Base-by-base conservation (phyloP, 2,888 invertebrate genomes). In the Synergus laeviventris region DNA sequence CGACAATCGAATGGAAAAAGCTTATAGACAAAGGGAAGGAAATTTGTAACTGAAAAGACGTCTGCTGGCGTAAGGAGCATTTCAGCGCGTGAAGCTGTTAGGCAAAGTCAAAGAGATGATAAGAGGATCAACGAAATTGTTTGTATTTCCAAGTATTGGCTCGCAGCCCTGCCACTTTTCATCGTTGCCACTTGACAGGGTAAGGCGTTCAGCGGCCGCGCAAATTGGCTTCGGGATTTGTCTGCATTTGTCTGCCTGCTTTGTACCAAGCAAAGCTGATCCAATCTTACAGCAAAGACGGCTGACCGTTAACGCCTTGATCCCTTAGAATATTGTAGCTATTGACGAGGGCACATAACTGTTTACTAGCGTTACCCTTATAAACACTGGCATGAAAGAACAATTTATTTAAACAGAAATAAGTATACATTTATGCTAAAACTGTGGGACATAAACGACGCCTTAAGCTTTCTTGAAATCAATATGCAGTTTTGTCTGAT, bases 211-310 rank as follows among this genome's bases (percentile, higher is more conserved):
- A 76, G 74, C 74, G 78, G 74, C 73, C 77, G 81, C 56, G 74
- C 81, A 83, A 83, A 83, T 83, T 83, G 83, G 81, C 82, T 80
- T 59, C 75, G 76, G 76, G 80, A 83, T 81, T 77, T 78, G 74
- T 66, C 21, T 8, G 11, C 38, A n/a, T 39, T 16, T 62, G n/a
- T 59, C 74, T 74, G 38, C 38, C 56, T 56, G 21, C 31, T 73
- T 54, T 36, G 38, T 45, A 60, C 74, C 59, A 78, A 80, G 76
- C 76, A 79, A 78, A 77, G 80, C 87, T 88, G 85, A 90, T 90
- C 89, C 89, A 90, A 90, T 90, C 87, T 87, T 87, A 85, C 88
- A 86, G 87, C 88, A 90, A 90, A 91, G 73, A 76, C 36, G 42
- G 64, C 36, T 54, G 59, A 38, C 54, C 66, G 75, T 74, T 56